Percentiles rank a stretch among this genome's conserved stretches.
Evolutionary conservation across 2,888 invertebrate species (phyloP).

Genomic region (Pomacea canaliculata): DNA sequence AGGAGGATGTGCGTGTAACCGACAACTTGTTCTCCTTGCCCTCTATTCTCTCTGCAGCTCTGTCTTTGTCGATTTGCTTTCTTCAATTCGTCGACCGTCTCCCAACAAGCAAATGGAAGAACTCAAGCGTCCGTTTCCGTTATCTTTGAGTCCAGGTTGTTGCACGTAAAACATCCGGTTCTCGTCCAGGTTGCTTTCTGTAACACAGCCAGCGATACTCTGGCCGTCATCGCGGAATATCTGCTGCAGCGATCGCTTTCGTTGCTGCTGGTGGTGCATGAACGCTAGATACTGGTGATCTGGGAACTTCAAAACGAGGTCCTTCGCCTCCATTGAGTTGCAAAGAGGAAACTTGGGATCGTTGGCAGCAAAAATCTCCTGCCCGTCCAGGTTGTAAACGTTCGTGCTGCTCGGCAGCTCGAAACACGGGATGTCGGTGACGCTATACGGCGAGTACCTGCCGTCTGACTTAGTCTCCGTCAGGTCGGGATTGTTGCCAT

Average conservation of each 20-base stretch:
- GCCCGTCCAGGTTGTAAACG: not conserved
- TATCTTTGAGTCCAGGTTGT: not conserved
- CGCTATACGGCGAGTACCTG: conserved; percentile 23
- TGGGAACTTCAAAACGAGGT: not conserved
- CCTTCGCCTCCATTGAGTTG: not conserved
- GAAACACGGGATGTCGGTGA: conserved; percentile 24
- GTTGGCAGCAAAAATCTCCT: not conserved
- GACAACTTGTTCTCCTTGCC: not conserved
- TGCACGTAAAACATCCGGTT: not conserved
- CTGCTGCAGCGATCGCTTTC: not conserved
- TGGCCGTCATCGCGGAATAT: not conserved
- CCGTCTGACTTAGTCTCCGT: conserved; percentile 19
- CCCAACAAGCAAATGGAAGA: not conserved
- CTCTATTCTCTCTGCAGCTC: not conserved
- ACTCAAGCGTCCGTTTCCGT: not conserved
- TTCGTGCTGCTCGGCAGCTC: conserved; percentile 8
- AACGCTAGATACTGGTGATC: not conserved
- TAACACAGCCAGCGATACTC: not conserved
- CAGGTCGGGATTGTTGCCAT: conserved; percentile 4
- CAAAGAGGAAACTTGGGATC: not conserved
- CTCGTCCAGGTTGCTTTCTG: not conserved
- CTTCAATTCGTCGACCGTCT: not conserved
- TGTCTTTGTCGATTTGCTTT: not conserved
- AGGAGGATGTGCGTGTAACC: not conserved
- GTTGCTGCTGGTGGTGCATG: not conserved